Percentiles rank a stretch among this genome's conserved stretches.
phyloP scores from a whole-genome alignment of 2,888 invertebrate species.

The Taphrorychus bicolor region DNA sequence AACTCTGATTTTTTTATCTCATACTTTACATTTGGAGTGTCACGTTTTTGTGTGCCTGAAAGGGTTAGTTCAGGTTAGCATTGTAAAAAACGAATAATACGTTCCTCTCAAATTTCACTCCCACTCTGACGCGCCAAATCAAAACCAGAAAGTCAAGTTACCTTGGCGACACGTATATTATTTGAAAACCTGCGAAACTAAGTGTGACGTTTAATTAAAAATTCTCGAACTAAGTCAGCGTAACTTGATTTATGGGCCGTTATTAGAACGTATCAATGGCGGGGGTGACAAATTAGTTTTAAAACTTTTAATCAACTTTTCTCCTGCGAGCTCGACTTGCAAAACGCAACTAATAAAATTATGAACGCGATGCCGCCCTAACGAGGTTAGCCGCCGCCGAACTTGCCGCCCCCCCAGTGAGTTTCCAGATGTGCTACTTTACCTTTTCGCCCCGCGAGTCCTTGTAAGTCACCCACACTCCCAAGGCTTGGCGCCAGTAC shows the following conservation, averaged over 20 bases:
- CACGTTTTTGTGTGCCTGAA: too few species aligned
- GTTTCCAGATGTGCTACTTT: slow-evolving; percentile 44
- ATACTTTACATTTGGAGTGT: too few species aligned
- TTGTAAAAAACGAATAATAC: too few species aligned
- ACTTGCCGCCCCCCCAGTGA: neutral
- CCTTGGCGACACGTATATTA: neutral
- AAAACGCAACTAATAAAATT: slow-evolving; percentile 51
- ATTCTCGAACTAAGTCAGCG: slow-evolving; percentile 46
- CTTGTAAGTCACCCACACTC: slow-evolving; percentile 80
- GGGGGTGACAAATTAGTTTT: slow-evolving; percentile 57
- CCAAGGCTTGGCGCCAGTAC: slow-evolving; percentile 75
- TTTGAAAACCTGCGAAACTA: slow-evolving; percentile 33
- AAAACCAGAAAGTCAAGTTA: neutral
- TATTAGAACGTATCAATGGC: slow-evolving; percentile 56
- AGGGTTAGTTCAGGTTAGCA: too few species aligned
- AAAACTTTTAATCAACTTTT: slow-evolving; percentile 59
- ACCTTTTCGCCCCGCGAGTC: slow-evolving; percentile 81
- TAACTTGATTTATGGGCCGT: slow-evolving; percentile 57
- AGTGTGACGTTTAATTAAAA: slow-evolving; percentile 48
- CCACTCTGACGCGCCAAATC: neutral
- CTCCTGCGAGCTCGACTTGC: slow-evolving; percentile 50
- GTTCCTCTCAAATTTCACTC: neutral
- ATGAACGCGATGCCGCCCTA: slow-evolving; percentile 45
- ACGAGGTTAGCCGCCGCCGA: slow-evolving; percentile 16
- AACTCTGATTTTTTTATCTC: too few species aligned